A percentile compares a stretch with the other conserved stretches of the same genome.
These are phyloP conservation scores for Olivierus martensii DNA, from an alignment of 1,140 invertebrate genomes.

Conservation along the genomic window DNA sequence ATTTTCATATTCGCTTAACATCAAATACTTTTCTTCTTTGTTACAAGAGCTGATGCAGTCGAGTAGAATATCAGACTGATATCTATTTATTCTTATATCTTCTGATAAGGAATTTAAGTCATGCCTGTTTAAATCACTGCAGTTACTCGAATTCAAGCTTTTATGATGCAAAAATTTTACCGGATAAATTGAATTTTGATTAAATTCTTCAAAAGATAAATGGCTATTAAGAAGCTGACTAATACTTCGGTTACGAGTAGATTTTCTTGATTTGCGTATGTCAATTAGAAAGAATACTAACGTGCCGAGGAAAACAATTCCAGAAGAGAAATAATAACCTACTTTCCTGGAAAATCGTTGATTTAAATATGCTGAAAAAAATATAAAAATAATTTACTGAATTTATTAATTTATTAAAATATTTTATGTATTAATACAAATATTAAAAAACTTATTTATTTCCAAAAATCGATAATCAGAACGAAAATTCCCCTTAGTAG, in stretches of 20 bases:
- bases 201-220: no score
- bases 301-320: conserved; percentile 58
- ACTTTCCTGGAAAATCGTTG: conserved; percentile 49
- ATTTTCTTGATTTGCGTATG: conserved; percentile 38
- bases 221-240: no score
- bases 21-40: conserved; percentile 60
- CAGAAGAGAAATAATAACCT: conserved; percentile 66
- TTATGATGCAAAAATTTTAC: no score
- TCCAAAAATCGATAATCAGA: no score
- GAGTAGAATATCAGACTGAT: not conserved
- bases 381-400: not conserved
- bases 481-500: no score
- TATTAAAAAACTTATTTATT: no score
- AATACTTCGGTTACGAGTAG: no score
- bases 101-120: conserved; percentile 76
- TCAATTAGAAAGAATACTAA: conserved; percentile 62
- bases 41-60: conserved; percentile 78
- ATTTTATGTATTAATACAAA: no score
- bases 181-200: no score
- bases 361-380: conserved; percentile 52
- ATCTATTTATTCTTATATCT: conserved; percentile 19
- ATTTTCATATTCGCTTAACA: conserved; percentile 73
- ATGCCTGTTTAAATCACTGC: conserved; percentile 12
- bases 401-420: no score
- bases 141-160: no score